Base-by-base conservation (phyloP, 2,797 vertebrate genomes). In the Characodon lateralis region DNA sequence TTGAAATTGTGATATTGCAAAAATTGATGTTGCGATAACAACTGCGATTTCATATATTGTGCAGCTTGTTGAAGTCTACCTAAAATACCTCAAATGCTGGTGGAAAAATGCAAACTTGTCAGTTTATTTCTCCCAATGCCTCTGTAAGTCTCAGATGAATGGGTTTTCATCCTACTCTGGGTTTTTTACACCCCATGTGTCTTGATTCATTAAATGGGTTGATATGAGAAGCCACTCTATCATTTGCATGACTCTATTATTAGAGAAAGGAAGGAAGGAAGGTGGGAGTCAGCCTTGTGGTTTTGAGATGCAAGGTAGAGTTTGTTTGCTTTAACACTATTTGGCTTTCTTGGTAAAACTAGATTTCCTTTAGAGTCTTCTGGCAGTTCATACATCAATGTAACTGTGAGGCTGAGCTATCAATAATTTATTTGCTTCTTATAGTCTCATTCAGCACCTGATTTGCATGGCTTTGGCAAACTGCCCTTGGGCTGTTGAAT, bases 401-500 rank as follows among this genome's bases (percentile, higher is more conserved):
- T 75, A 65, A 72, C 77, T 80, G 43, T 41, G 59, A 82, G 70
- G 65, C 50, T 12, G 22, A 71, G 77, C 80, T 56, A 87, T 89
- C 87, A 84, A 78, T 92, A 90, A 89, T 77, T 77, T n/a, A 39
- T 81, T 77, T 73, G 71, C 65, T 73, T 82, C 82, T 80, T 61
- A 72, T 65, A 75, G 80, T 85, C 84, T 53, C 82, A 82, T 77
- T 85, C 79, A 66, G 59, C 78, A 58, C 73, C 78, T 77, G 51
- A 87, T 87, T 85, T 83, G 83, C 87, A 77, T 80, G 73, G 68
- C 50, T 85, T 91, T 91, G 89, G 88, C 88, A 89, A 81, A 71
- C 81, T 88, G 85, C 88, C 89, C 71, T 72, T 9, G 51, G 63
- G 76, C 86, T 87, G 85, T 65, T 89, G 79, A 89, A 90, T 93